Evolutionary conservation across 2,888 invertebrate species (phyloP), one percentile per base, ranked within the genome.

Genomic region (Cephus spinipes): DNA sequence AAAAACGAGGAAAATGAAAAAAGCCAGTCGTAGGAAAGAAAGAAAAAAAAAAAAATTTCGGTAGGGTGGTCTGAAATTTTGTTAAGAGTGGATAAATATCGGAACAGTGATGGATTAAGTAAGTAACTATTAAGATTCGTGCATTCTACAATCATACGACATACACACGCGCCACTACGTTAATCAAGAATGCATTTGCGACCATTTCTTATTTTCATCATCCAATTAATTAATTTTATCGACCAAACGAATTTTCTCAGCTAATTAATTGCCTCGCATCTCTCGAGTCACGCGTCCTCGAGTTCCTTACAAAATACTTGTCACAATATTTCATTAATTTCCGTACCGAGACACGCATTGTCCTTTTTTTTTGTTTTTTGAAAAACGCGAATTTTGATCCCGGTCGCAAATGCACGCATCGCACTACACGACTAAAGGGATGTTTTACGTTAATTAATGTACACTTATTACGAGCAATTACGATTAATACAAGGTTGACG

Each of bases 61-160:
- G 33, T 33, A 32, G 71, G 12, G 32, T 71, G 31, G 12, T 71
- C 12, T 32, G 33, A 55, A 55, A 55, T 55, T 55, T 55, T 55
- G 12, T 31, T 4, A 71, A 71, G 71, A 71, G 31, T 12, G 71
- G 71, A 23, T 33, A 71, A 71, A 71, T 71, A 71, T 75, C 69
- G 69, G 77, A 75, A 30, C 30, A 71, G 79, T 23, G 55, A 76
- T 83, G 77, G 81, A 80, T 74, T 81, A 82, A 84, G 79, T 82
- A 83, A 81, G 79, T 82, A 85, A 85, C 83, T 82, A 79, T 82
- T 84, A 82, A 82, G 83, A 84, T 85, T 80, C 85, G 83, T 84
- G 81, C 85, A 83, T 82, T 83, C 83, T 80, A 80, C 87, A 87
- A 33, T 85, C 87, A 71, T 71, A 32, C 71, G 71, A 71, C 71